phyloP scores from a whole-genome alignment of 2,113 vertebrate species.

The Nesogale talazaci region DNA sequence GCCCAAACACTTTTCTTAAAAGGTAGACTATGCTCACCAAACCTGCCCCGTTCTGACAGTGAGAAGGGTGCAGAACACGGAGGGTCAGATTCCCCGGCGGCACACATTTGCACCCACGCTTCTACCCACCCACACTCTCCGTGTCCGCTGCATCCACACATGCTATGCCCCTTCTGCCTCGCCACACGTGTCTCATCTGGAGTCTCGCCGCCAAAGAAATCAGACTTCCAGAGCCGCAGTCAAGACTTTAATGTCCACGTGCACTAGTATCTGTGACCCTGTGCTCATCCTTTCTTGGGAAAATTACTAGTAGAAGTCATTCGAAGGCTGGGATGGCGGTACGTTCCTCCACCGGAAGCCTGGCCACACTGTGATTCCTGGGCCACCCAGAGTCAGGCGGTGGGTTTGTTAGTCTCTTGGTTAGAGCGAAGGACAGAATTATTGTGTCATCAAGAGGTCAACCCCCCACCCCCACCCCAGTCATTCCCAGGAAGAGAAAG shows the following conservation, averaged over 20 bases:
- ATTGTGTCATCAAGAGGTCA: background rate
- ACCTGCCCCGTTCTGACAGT: background rate
- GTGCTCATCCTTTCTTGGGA: background rate
- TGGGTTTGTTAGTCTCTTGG: background rate
- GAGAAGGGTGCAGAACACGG: background rate
- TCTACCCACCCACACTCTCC: background rate
- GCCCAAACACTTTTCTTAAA: background rate
- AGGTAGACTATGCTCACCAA: slow-evolving; percentile 5
- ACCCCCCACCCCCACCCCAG: no score
- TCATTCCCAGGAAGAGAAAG: background rate
- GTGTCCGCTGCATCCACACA: background rate
- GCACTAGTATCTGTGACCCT: background rate
- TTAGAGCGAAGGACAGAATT: background rate
- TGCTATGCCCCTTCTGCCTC: background rate
- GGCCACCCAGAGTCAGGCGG: background rate
- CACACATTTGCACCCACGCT: background rate
- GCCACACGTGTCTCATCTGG: background rate
- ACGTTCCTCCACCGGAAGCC: background rate
- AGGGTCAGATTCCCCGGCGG: background rate
- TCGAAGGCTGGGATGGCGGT: background rate
- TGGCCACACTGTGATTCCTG: background rate
- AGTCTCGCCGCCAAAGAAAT: background rate
- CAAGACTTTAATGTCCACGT: slow-evolving; percentile 9
- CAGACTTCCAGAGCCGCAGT: background rate
- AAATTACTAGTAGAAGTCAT: slow-evolving; percentile 3